Base-by-base conservation (phyloP, 2,113 vertebrate genomes). In the Chaetura pelagica region DNA sequence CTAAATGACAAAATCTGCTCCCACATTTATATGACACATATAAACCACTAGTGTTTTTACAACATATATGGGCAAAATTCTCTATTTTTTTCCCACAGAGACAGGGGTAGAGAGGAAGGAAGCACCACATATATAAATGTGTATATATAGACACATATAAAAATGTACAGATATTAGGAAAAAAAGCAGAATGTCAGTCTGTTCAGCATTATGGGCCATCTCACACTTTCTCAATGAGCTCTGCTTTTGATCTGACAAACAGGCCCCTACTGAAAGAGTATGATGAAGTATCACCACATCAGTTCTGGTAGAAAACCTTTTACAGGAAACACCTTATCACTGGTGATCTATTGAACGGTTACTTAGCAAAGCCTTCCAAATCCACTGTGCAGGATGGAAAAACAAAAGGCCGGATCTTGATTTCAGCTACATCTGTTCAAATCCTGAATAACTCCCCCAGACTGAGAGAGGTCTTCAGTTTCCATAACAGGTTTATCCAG, bases 301-400 rank as follows among this genome's bases (percentile, higher is more conserved):
- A 81, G 75, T 74, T 93, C 67, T 88, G 15, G 64, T 42, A 86
- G 71, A 95, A 96, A 95, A 71, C 79, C 59, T 81, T 85, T 95
- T 76, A 63, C 26, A 67, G 63, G 72, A 91, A 90, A 34, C 48
- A 86, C 40, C 82, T 86, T 77, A 94, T 91, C 87, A 69, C 55
- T 29, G 14, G 26, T 94, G 75, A 95, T 93, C 84, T 82, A 87
- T 57, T 67, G 81, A 94, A 91, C 15, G 15, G 73, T 79, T 81
- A 69, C 82, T 91, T 88, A 86, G 64, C 54, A 95, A 91, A 94
- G 87, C 77, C 66, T 83, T 93, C 49, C 81, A 96, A 94, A 87
- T 82, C 89, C 82, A 68, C 77, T 74, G 34, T 73, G 69, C 24
- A 69, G 42, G 58, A 74, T 26, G 34, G 72, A 87, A 91, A 94